Evolutionary conservation across 2,113 vertebrate genomes (phyloP).

Genomic region (Sigmodon hispidus): DNA sequence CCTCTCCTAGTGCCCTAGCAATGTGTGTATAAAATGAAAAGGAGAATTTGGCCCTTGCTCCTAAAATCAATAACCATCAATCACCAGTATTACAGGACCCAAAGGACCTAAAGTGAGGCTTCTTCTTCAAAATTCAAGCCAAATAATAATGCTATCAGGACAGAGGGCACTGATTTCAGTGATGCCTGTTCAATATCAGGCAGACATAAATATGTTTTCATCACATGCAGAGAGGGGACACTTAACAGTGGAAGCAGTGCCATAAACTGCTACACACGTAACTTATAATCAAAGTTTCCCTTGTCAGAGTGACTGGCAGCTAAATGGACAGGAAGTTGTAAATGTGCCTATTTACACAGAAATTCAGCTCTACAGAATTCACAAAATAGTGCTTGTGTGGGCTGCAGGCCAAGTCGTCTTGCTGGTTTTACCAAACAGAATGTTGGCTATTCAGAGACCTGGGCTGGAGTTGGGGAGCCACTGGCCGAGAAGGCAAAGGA

Average conservation of each 20-base stretch:
- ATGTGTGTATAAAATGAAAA: neutral
- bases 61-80: neutral
- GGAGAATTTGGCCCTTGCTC: neutral
- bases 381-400: conserved; percentile 40
- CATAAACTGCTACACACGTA: conserved; percentile 28
- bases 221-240: neutral
- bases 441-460: neutral
- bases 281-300: conserved; percentile 53
- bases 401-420: conserved; percentile 41
- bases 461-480: neutral
- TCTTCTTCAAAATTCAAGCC: neutral
- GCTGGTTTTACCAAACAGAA: conserved; percentile 15
- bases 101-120: neutral
- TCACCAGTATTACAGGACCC: neutral
- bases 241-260: neutral
- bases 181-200: neutral
- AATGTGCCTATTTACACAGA: conserved; percentile 66
- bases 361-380: conserved; percentile 59
- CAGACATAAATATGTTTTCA: conserved; percentile 29
- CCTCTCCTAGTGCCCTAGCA: neutral
- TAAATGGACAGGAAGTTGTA: conserved; percentile 75
- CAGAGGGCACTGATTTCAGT: neutral
- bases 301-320: conserved; percentile 54
- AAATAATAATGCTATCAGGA: neutral
- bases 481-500: neutral